Percentiles rank a stretch among this genome's conserved stretches.
phyloP scores from a whole-genome alignment of 92 coral and sea anemone species.

The Porites cylindrica region DNA sequence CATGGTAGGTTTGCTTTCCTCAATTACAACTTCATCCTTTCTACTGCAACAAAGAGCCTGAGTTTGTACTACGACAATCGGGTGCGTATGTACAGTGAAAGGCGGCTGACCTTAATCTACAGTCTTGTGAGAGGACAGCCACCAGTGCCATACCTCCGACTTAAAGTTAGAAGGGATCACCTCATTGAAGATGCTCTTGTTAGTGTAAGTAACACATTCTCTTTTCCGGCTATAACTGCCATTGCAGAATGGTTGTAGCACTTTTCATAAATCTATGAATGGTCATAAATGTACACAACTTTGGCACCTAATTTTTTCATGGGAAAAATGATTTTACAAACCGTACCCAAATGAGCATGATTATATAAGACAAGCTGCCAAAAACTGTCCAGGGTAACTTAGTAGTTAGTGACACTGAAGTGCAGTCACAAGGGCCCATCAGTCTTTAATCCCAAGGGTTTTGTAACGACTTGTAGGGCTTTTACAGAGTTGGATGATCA shows the following conservation, averaged over 20 bases:
- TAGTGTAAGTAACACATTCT: slow-evolving; percentile 76
- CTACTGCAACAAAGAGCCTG: slow-evolving; percentile 92
- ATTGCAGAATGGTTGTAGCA: background rate
- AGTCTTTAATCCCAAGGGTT: too few relatives aligned
- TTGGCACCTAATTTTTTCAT: too few relatives aligned
- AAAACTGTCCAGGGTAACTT: too few relatives aligned
- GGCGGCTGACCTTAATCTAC: slow-evolving; percentile 89
- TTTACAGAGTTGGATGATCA: too few relatives aligned
- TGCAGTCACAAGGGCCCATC: too few relatives aligned
- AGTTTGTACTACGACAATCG: slow-evolving; percentile 97
- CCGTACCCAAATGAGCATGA: too few relatives aligned
- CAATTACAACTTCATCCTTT: slow-evolving; percentile 82
- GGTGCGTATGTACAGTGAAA: slow-evolving; percentile 96
- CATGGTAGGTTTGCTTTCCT: slow-evolving; percentile 79
- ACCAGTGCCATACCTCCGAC: slow-evolving; percentile 90
- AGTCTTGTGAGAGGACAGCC: slow-evolving; percentile 97
- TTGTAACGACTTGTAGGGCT: too few relatives aligned
- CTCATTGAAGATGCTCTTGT: slow-evolving; percentile 98
- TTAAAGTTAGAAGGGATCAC: slow-evolving; percentile 94
- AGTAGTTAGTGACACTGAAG: too few relatives aligned
- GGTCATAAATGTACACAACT: too few relatives aligned
- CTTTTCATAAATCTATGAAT: too few relatives aligned
- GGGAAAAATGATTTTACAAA: too few relatives aligned
- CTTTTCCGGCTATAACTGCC: background rate
- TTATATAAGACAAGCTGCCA: too few relatives aligned